Conservation (phyloP, 2,888 invertebrate genomes). For the Cerastoderma edule region DNA sequence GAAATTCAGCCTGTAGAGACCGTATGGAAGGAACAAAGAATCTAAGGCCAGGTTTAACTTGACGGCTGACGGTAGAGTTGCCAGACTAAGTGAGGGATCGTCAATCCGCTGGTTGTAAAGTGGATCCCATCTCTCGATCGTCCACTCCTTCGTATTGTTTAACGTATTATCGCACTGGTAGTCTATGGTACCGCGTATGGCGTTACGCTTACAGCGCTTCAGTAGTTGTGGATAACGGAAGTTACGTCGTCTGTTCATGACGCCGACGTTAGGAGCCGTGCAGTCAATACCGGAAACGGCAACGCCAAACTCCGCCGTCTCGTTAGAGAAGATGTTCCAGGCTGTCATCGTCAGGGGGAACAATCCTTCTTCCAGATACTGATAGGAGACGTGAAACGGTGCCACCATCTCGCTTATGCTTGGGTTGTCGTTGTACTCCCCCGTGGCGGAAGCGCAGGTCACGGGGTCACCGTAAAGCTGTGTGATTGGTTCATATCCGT, state of each 20-base stretch:
- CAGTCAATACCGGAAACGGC: constrained; percentile 72
- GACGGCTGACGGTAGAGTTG: constrained; percentile 35
- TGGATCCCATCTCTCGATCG: constrained; percentile 57
- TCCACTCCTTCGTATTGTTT: constrained; percentile 76
- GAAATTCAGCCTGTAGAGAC: constrained; percentile 58
- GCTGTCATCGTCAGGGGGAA: constrained; percentile 51
- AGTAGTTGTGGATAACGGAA: constrained; percentile 18
- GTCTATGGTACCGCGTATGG: constrained; percentile 65
- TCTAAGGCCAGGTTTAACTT: constrained; percentile 70
- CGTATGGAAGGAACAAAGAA: constrained; percentile 75
- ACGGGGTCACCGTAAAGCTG: constrained; percentile 56
- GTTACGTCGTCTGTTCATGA: constrained; percentile 54
- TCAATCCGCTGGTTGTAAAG: constrained; percentile 44
- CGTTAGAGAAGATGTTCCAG: constrained; percentile 54
- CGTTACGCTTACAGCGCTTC: constrained; percentile 38
- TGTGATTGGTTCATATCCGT: constrained; percentile 60
- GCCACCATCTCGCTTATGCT: neutral
- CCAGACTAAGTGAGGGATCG: constrained; percentile 43
- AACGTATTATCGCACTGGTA: constrained; percentile 71
- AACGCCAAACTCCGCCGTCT: constrained; percentile 35
- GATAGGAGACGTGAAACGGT: constrained; percentile 38
- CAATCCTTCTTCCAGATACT: constrained; percentile 46
- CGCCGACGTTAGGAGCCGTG: constrained; percentile 66
- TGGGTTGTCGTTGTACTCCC: neutral
- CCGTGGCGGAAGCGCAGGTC: constrained; percentile 36